A percentile compares a stretch with the other conserved stretches of the same genome.
These are phyloP conservation scores for Sympetrum striolatum DNA, from an alignment of 2,888 invertebrate species.

Conservation along the genomic window DNA sequence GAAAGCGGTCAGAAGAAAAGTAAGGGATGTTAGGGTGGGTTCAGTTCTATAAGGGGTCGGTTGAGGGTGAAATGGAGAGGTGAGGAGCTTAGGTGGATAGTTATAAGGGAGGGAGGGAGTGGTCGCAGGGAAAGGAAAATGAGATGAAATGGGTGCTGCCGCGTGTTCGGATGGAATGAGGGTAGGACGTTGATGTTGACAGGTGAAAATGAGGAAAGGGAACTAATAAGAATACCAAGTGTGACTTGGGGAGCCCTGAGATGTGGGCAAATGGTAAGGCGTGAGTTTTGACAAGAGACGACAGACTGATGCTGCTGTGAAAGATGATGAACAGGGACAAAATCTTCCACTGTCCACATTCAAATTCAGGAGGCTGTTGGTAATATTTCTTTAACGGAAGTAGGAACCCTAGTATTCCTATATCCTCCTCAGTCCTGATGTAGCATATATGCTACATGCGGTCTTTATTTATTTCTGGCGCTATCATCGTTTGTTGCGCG, in stretches of 20 bases:
- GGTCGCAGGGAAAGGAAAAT: neutral
- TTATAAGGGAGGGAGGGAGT: neutral
- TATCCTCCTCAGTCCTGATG: too few species aligned
- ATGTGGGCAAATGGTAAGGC: too few species aligned
- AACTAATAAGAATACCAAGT: constrained; percentile 10
- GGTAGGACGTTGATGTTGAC: constrained; percentile 24
- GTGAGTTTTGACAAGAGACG: too few species aligned
- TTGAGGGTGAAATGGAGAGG: neutral
- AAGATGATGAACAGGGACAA: too few species aligned
- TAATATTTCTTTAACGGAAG: too few species aligned
- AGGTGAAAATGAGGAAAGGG: constrained; percentile 36
- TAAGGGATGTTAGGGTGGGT: neutral
- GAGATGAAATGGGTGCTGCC: neutral
- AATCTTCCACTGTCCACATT: too few species aligned
- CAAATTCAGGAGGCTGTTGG: too few species aligned
- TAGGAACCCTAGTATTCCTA: too few species aligned
- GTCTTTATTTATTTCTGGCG: too few species aligned
- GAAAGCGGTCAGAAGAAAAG: neutral
- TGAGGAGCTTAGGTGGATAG: neutral
- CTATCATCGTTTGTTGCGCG: too few species aligned
- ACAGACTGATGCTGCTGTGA: too few species aligned
- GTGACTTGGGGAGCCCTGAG: neutral
- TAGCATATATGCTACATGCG: too few species aligned
- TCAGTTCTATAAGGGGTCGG: neutral
- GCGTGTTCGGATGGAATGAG: neutral